Conservation (phyloP, 2,888 invertebrate species). For the Leucophenga maculata region DNA sequence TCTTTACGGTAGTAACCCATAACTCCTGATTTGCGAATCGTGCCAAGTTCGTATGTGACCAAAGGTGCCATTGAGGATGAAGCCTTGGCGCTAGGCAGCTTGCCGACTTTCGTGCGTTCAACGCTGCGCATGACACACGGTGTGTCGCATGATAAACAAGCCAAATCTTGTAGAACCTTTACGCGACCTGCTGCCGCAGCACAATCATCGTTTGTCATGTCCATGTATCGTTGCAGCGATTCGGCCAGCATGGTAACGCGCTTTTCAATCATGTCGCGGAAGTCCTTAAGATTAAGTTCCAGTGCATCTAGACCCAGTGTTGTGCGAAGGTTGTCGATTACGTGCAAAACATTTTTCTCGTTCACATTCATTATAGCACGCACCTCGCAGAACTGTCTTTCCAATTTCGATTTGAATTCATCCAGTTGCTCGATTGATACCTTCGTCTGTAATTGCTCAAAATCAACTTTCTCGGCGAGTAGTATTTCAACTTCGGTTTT, state of each 20-base stretch:
- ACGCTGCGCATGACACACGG: conserved; percentile 81
- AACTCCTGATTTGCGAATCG: conserved; percentile 65
- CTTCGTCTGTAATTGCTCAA: conserved; percentile 79
- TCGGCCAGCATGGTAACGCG: conserved; percentile 59
- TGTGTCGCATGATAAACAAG: conserved; percentile 85
- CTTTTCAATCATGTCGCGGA: conserved; percentile 79
- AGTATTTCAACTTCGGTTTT: conserved; percentile 81
- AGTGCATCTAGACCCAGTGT: conserved; percentile 77
- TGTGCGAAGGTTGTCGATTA: conserved; percentile 78
- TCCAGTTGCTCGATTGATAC: conserved; percentile 83
- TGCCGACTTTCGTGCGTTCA: conserved; percentile 73
- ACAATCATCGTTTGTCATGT: conserved; percentile 70
- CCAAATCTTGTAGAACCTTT: conserved; percentile 79
- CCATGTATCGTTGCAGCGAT: conserved; percentile 59
- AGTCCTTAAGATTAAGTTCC: conserved; percentile 79
- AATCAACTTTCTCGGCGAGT: conserved; percentile 83
- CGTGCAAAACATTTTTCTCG: conserved; percentile 67
- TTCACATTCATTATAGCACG: conserved; percentile 54
- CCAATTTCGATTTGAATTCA: conserved; percentile 70
- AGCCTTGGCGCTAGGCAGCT: conserved; percentile 75
- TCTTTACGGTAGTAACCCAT: conserved; percentile 67
- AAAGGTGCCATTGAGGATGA: conserved; percentile 79
- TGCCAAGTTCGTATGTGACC: conserved; percentile 81
- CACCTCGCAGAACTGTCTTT: conserved; percentile 62
- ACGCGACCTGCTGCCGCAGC: conserved; percentile 83